A percentile compares a stretch with the other conserved stretches of the same genome.
Conservation (phyloP, 2,797 vertebrate genomes). For the Strix occidentalis region DNA sequence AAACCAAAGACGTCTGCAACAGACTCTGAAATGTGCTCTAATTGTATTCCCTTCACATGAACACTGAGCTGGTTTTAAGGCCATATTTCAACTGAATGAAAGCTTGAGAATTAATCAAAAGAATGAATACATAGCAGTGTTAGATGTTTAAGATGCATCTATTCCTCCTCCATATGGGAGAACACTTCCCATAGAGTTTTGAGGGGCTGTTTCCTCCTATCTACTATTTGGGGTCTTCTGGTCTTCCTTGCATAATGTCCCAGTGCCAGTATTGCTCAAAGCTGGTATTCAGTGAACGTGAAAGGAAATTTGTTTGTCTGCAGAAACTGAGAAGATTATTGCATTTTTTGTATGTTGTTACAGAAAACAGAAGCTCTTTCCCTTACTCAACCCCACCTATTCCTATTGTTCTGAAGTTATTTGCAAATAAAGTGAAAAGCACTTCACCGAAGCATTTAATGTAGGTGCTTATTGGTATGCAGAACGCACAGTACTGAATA, state of each 20-base stretch:
- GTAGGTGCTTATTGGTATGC: neutral
- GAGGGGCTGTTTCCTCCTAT: neutral
- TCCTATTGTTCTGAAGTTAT: neutral
- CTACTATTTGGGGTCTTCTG: neutral
- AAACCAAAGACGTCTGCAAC: neutral
- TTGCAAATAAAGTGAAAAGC: constrained; percentile 12
- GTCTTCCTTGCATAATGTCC: neutral
- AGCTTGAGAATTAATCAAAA: neutral
- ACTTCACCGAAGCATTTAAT: neutral
- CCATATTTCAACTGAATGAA: neutral
- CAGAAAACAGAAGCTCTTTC: neutral
- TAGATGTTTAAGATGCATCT: neutral
- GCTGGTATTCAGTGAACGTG: neutral
- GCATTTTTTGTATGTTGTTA: neutral
- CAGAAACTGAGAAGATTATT: neutral
- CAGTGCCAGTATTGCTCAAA: neutral
- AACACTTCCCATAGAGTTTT: neutral
- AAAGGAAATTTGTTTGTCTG: neutral
- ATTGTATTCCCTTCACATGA: neutral
- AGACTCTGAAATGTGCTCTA: neutral
- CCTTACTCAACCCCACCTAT: neutral
- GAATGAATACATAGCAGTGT: neutral
- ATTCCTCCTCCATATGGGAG: neutral
- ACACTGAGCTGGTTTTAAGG: neutral
- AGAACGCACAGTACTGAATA: neutral